Percentiles rank a stretch among this genome's conserved stretches.
Conservation (phyloP, 2,113 vertebrate genomes). For the Saimiri boliviensis region DNA sequence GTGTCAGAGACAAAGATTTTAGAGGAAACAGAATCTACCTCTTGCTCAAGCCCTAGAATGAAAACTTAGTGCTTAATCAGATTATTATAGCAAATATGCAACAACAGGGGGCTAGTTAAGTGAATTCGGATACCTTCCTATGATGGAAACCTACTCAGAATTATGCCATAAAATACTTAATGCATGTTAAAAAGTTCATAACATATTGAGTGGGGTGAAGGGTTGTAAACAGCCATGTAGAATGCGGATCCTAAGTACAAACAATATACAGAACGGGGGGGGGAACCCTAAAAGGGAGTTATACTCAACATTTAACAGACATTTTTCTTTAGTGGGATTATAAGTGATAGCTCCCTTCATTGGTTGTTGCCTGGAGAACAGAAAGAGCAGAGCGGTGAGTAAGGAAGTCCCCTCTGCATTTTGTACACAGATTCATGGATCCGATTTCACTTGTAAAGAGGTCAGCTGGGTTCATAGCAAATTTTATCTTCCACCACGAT, state of each 20-base stretch:
- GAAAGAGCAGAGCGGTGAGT: fast-evolving
- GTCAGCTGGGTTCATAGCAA: not conserved
- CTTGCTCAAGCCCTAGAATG: not conserved
- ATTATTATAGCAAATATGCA: not conserved
- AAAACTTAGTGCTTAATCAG: not conserved
- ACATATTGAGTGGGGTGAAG: fast-evolving
- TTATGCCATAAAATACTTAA: fast-evolving
- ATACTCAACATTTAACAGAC: fast-evolving
- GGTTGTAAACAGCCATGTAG: fast-evolving
- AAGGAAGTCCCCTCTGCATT: not conserved
- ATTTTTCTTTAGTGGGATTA: not conserved
- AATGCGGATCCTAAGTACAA: fast-evolving
- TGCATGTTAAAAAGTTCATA: fast-evolving
- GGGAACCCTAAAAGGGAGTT: not conserved
- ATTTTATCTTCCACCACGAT: not conserved
- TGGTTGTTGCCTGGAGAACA: not conserved
- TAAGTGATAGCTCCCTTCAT: not conserved
- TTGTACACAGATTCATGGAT: not conserved
- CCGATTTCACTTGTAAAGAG: not conserved
- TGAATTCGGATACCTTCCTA: fast-evolving
- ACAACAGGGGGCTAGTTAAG: not conserved
- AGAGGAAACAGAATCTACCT: not conserved
- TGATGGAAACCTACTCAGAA: fast-evolving
- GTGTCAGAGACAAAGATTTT: not conserved
- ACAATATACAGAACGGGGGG: fast-evolving